These are phyloP conservation scores for Polyergus mexicanus DNA, from an alignment of 1,140 invertebrate genomes.

Conservation along the genomic window DNA sequence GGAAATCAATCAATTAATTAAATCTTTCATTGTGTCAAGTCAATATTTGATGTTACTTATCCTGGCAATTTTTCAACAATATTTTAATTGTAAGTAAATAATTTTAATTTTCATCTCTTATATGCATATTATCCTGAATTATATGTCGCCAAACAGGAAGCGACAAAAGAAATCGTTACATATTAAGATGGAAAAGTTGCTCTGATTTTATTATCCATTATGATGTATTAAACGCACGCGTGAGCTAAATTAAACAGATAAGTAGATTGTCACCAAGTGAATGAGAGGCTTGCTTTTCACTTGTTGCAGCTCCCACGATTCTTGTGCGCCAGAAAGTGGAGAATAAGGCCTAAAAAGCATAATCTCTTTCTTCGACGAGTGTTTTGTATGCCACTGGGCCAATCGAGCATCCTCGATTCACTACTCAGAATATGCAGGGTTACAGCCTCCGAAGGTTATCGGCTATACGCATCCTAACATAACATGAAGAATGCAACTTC, in stretches of 20 bases:
- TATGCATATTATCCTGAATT: neutral
- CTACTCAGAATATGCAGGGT: slow-evolving; percentile 47
- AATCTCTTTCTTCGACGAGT: slow-evolving; percentile 74
- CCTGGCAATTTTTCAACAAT: neutral
- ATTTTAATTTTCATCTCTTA: neutral
- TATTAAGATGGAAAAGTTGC: neutral
- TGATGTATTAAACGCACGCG: neutral
- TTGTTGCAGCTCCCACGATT: slow-evolving; percentile 51
- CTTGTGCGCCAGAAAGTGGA: slow-evolving; percentile 80
- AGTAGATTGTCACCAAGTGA: slow-evolving; percentile 53
- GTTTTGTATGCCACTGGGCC: slow-evolving; percentile 86
- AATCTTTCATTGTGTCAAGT: neutral
- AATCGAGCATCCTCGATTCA: slow-evolving; percentile 81
- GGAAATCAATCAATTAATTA: neutral
- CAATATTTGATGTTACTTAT: neutral
- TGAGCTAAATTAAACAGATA: slow-evolving; percentile 35
- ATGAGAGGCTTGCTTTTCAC: slow-evolving; percentile 70
- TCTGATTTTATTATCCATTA: neutral
- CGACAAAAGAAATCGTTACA: neutral
- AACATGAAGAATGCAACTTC: slow-evolving; percentile 4
- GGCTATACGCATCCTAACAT: neutral
- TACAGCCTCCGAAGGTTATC: slow-evolving; percentile 64
- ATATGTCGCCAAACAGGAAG: neutral
- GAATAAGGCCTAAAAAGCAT: slow-evolving; percentile 84
- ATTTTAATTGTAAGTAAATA: neutral